Evolutionary conservation across 1,140 invertebrate species (phyloP), one percentile per base, ranked within the genome.

Genomic region (Olivierus martensii): DNA sequence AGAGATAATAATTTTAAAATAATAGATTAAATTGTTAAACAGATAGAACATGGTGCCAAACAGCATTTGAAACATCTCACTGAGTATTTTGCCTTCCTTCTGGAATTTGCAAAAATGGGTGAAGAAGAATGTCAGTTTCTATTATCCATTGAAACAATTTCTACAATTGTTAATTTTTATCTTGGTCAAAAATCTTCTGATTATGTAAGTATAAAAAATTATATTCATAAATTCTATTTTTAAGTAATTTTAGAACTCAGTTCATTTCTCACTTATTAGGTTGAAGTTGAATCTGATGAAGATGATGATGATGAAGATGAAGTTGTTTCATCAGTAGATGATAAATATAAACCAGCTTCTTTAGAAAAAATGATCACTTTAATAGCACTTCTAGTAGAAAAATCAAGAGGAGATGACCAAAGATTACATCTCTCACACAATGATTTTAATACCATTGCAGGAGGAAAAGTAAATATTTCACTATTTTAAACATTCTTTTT

Each of bases 361-460:
- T 69, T 94, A n/a, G 90, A 93, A 66, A 94, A 94, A 71, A 94
- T 94, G 90, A 89, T 95, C 45, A 83, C 86, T 7, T 68, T 94
- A 5, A 82, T 92, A 28, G 85, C 87, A 4, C 78, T 82, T 2
- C 73, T 94, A 28, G 86, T 93, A 19, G 90, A 94, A 65, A 81
- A 86, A 51, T 90, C 87, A 22, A 71, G 89, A 15, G 83, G 83
- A 43, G 73, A 81, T 7, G 78, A 82, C 69, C 81, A 80, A 53
- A 71, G 79, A 52, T 70, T 93, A 6, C 77, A 81, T n/a, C 67
- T 93, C 5, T 82, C 80, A 3, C 74, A 80, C 3, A 79, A 79
- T 52, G 89, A 94, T 68, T 80, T 85, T 22, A 81, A 78, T 59
- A 81, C 85, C 3, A 77, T 93, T 21, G 79, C 87, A 35, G 84